Evolutionary conservation across 2,888 invertebrate species (phyloP).

Genomic region (Mamestra brassicae): DNA sequence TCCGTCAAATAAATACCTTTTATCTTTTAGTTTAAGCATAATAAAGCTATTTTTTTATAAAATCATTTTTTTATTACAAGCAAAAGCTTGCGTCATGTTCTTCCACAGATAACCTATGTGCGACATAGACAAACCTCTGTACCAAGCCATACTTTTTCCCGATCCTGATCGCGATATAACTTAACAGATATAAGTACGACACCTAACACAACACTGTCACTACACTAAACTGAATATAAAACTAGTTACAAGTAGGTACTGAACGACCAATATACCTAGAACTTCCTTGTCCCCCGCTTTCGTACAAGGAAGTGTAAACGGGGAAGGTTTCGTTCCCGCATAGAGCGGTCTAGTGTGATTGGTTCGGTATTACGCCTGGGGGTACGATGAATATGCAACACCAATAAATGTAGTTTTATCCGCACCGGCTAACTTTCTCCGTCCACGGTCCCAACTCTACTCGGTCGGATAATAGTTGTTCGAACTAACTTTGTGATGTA

Average conservation of each 20-base stretch:
- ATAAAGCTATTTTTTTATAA: background rate
- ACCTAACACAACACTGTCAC: constrained; percentile 77
- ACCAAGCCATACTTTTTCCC: constrained; percentile 31
- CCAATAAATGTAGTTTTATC: constrained; percentile 89
- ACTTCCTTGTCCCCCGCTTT: constrained; percentile 57
- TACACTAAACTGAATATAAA: constrained; percentile 83
- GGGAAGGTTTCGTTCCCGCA: constrained; percentile 27
- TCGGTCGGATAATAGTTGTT: constrained; percentile 68
- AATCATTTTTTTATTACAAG: too few species aligned
- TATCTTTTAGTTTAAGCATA: background rate
- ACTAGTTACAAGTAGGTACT: constrained; percentile 79
- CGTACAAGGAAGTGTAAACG: constrained; percentile 22
- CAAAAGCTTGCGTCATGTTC: background rate
- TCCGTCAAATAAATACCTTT: background rate
- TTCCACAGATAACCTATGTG: constrained; percentile 15
- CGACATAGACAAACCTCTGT: constrained; percentile 23
- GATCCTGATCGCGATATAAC: constrained; percentile 55
- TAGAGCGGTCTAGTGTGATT: constrained; percentile 67
- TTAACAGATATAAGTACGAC: constrained; percentile 55
- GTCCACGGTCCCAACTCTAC: constrained; percentile 67
- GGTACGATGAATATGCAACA: constrained; percentile 89
- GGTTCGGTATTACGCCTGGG: constrained; percentile 76
- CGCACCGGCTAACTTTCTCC: constrained; percentile 86
- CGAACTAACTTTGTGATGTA: constrained; percentile 70
- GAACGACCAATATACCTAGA: constrained; percentile 67